phyloP scores from a whole-genome alignment of 2,113 vertebrate species.

The Sorex araneus region DNA sequence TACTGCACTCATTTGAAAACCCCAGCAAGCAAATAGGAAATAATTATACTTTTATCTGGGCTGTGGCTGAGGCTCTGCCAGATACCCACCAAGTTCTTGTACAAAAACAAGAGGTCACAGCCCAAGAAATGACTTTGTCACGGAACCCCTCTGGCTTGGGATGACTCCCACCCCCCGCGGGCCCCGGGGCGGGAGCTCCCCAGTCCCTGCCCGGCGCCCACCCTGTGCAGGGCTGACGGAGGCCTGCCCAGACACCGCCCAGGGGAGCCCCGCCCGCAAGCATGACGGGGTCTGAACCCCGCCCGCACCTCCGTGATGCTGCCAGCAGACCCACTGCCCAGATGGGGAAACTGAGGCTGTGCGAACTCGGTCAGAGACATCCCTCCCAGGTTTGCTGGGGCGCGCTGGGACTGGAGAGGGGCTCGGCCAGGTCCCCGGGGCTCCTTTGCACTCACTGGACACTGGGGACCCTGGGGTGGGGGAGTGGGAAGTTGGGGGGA shows the following conservation, averaged over 20 bases:
- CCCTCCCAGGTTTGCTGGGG: background rate
- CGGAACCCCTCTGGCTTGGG: conserved; percentile 20
- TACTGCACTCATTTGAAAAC: conserved; percentile 83
- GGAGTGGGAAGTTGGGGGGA: too few relatives aligned
- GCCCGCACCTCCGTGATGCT: background rate
- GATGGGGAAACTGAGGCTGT: background rate
- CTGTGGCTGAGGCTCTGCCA: conserved; percentile 81
- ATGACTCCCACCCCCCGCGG: background rate
- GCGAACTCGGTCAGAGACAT: background rate
- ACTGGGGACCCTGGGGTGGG: background rate
- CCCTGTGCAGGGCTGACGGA: too few relatives aligned
- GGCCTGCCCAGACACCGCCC: too few relatives aligned
- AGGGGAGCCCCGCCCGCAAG: too few relatives aligned
- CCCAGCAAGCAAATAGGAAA: conserved; percentile 84
- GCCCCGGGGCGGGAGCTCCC: background rate
- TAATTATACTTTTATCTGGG: conserved; percentile 83
- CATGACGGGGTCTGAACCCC: too few relatives aligned
- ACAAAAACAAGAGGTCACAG: conserved; percentile 75
- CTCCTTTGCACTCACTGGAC: background rate
- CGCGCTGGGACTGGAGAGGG: background rate
- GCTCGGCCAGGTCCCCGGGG: background rate
- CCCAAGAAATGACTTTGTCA: conserved; percentile 46
- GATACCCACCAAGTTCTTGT: conserved; percentile 73
- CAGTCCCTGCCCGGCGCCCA: background rate
- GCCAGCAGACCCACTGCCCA: background rate